Percentiles rank a stretch among this genome's conserved stretches.
phyloP scores from a whole-genome alignment of 1,140 invertebrate genomes.

The Cydia pomonella region DNA sequence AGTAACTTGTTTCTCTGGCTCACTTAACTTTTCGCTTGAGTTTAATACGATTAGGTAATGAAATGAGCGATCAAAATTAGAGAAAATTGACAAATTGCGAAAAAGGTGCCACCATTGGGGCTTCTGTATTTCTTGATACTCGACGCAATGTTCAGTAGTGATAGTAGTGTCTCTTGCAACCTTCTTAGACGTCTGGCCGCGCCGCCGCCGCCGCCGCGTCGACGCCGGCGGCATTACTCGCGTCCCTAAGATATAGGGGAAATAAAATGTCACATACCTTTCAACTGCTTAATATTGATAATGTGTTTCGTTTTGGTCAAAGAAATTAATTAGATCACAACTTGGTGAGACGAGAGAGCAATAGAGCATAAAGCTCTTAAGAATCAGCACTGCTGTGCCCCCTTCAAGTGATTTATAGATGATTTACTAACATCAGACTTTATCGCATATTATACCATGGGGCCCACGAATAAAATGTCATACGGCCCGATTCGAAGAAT shows the following conservation, averaged over 20 bases:
- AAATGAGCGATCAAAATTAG: too few species aligned
- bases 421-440: too few species aligned
- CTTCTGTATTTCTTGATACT: neutral
- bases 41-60: too few species aligned
- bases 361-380: neutral
- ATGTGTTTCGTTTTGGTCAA: slow-evolving; percentile 35
- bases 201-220: slow-evolving; percentile 57
- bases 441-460: too few species aligned
- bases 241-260: slow-evolving; percentile 40
- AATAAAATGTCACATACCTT: slow-evolving; percentile 54
- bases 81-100: too few species aligned
- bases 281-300: neutral
- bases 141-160: slow-evolving; percentile 34
- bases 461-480: too few species aligned
- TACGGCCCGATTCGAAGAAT: too few species aligned
- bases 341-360: neutral
- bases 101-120: neutral
- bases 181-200: slow-evolving; percentile 60
- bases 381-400: too few species aligned
- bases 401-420: too few species aligned
- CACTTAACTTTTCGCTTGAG: too few species aligned
- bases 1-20: too few species aligned
- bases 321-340: slow-evolving; percentile 15
- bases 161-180: slow-evolving; percentile 55
- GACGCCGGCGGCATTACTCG: slow-evolving; percentile 65